Percentiles rank a stretch among this genome's conserved stretches.
Evolutionary conservation across 2,888 invertebrate genomes (phyloP).

Genomic region (Drosophila helvetica): DNA sequence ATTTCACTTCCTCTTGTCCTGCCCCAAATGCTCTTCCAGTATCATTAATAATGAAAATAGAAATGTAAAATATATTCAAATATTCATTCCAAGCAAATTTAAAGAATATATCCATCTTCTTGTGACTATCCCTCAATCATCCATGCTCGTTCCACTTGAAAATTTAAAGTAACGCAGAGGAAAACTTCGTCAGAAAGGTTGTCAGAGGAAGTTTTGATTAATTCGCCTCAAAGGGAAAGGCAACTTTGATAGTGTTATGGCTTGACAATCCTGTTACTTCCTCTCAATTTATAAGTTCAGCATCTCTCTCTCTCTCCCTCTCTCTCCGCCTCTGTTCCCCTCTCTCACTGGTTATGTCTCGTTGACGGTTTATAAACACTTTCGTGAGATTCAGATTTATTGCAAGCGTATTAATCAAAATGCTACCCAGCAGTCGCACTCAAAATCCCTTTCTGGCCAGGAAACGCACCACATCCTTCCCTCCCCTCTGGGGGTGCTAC

Average conservation of each 20-base stretch:
- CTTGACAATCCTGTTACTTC: slow-evolving; percentile 31
- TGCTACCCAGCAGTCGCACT: slow-evolving; percentile 20
- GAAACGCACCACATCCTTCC: slow-evolving; percentile 11
- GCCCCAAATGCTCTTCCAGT: no score
- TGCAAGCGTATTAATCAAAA: slow-evolving; percentile 43
- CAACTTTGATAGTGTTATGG: slow-evolving; percentile 32
- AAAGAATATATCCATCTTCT: no score
- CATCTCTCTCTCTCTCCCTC: slow-evolving; percentile 10
- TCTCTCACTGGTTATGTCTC: neutral
- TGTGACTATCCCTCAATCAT: neutral
- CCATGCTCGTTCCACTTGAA: neutral
- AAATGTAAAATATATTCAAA: no score
- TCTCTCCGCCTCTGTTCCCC: neutral
- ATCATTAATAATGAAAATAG: no score
- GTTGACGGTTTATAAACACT: slow-evolving; percentile 28
- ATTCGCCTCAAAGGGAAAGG: slow-evolving; percentile 1
- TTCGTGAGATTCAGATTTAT: slow-evolving; percentile 42
- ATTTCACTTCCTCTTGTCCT: no score
- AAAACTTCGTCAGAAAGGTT: slow-evolving; percentile 31
- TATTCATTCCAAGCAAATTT: no score
- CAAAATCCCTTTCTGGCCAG: slow-evolving; percentile 9
- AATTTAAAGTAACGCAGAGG: neutral
- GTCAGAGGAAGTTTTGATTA: slow-evolving; percentile 37
- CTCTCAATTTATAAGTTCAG: slow-evolving; percentile 28
- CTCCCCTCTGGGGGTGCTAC: neutral